Evolutionary conservation across 1,140 invertebrate genomes (phyloP).

Genomic region (Pachypsylla venusta): DNA sequence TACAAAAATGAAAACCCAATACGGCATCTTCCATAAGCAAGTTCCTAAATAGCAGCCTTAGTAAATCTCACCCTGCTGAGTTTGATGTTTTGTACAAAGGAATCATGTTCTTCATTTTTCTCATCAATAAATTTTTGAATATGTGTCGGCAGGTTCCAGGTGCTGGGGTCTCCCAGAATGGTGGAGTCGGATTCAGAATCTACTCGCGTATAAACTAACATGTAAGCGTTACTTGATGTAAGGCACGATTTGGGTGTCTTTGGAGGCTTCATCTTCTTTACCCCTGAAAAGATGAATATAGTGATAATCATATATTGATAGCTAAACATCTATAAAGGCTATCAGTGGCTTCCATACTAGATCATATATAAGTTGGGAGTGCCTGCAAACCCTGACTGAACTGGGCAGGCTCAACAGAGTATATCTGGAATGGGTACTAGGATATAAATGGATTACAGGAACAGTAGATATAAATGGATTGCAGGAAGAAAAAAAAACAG

Average conservation of each 20-base stretch:
- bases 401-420: no score
- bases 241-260: conserved; percentile 34
- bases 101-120: conserved; percentile 14
- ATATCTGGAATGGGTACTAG: no score
- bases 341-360: no score
- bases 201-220: conserved; percentile 43
- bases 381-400: no score
- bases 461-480: no score
- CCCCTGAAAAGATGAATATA: conserved; percentile 24
- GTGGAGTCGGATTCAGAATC: not conserved
- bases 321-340: no score
- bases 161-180: not conserved
- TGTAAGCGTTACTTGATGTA: conserved; percentile 44
- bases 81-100: conserved; percentile 11
- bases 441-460: no score
- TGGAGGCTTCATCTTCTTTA: conserved; percentile 31
- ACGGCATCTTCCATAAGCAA: no score
- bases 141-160: not conserved
- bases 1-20: no score
- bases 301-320: not conserved
- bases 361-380: no score
- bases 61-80: conserved; percentile 13
- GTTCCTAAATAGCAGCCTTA: no score
- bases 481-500: no score
- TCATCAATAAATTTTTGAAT: conserved; percentile 12